Evolutionary conservation across 2,113 vertebrate genomes (phyloP).

Genomic region (Brienomyrus brachyistius): DNA sequence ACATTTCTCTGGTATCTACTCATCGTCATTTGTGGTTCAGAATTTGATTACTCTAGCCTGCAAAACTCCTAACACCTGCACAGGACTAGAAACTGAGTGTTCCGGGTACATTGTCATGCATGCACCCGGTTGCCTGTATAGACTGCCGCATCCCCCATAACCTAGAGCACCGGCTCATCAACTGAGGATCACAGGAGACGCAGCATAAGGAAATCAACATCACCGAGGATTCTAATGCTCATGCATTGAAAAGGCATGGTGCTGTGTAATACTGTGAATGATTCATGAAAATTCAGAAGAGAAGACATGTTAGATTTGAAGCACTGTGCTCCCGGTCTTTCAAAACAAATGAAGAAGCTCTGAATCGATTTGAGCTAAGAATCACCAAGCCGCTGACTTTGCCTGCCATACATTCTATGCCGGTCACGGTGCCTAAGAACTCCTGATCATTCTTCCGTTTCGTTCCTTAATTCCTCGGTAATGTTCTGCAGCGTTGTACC

Average conservation of each 20-base stretch:
- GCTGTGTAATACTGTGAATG: background rate
- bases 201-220: constrained; percentile 1
- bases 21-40: constrained; percentile 18
- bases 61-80: constrained; percentile 16
- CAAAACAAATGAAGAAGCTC: background rate
- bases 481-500: background rate
- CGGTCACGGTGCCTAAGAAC: constrained; percentile 8
- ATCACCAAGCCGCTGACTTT: constrained; percentile 5
- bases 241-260: background rate
- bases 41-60: constrained; percentile 8
- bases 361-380: constrained; percentile 3
- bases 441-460: background rate
- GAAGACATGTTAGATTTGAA: background rate
- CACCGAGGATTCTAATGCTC: background rate
- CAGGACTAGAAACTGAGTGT: background rate
- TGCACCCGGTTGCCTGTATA: constrained; percentile 25
- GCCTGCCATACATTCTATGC: constrained; percentile 22
- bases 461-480: background rate
- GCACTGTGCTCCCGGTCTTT: background rate
- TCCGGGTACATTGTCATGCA: background rate
- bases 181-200: constrained; percentile 1
- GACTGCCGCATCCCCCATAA: background rate
- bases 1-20: background rate
- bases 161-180: background rate
- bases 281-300: background rate